Percentiles rank a stretch among this genome's conserved stretches.
These are phyloP conservation scores for Drosophila pectinifera DNA, from an alignment of 1,140 invertebrate genomes.

Conservation along the genomic window DNA sequence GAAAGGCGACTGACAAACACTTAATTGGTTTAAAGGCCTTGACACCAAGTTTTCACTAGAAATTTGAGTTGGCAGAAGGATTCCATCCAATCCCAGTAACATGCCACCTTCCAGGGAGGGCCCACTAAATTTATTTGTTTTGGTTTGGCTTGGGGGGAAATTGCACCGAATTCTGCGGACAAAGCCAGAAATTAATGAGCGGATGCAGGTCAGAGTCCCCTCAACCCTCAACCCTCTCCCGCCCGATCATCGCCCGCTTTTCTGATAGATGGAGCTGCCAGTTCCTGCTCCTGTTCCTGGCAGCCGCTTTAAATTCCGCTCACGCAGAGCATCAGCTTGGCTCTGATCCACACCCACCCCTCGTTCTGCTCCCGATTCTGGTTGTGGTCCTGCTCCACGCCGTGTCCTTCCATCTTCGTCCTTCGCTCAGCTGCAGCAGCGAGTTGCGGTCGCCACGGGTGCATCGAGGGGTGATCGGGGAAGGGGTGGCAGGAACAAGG, in stretches of 20 bases:
- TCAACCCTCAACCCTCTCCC: not conserved
- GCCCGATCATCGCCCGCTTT: conserved; percentile 10
- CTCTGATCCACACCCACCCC: not conserved
- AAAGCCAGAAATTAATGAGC: conserved; percentile 53
- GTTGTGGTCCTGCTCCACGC: conserved; percentile 4
- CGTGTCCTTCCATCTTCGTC: conserved; percentile 9
- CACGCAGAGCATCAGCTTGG: conserved; percentile 45
- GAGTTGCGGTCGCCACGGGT: conserved; percentile 28
- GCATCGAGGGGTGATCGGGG: too few relatives aligned
- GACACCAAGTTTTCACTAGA: conserved; percentile 29
- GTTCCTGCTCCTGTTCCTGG: conserved; percentile 52
- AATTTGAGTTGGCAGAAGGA: conserved; percentile 3
- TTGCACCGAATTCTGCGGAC: conserved; percentile 25
- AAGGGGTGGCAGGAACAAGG: conserved; percentile 21
- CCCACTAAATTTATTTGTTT: conserved; percentile 37
- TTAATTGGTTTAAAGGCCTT: conserved; percentile 33
- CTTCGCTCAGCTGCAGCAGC: conserved; percentile 35
- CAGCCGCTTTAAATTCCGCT: conserved; percentile 66
- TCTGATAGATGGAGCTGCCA: conserved; percentile 54
- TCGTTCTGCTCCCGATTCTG: conserved; percentile 10
- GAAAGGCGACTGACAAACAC: conserved; percentile 14
- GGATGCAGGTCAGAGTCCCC: conserved; percentile 52
- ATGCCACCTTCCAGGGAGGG: not conserved
- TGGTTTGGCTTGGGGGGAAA: conserved; percentile 12
- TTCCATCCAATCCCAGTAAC: not conserved